Base-by-base conservation (phyloP, 1,140 invertebrate genomes). In the Drosophila kanapiae region DNA sequence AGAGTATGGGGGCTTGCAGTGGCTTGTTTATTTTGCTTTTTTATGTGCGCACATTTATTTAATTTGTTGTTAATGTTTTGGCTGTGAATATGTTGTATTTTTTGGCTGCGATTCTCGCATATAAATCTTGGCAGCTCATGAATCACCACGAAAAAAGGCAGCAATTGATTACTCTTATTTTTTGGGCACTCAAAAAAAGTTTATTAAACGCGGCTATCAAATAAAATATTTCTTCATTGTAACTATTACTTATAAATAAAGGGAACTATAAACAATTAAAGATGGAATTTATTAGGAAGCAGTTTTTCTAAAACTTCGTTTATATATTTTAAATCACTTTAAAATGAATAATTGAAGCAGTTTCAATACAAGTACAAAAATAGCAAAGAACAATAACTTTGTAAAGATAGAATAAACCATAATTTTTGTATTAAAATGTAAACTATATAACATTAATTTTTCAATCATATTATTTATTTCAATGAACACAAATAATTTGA, bases 21-120 rank as follows among this genome's bases (percentile, higher is more conserved):
- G 48, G 61, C 29, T 70, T 75, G 71, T 48, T 84, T 78, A 62
- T 78, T 65, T 64, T 33, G 10, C 23, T 54, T 74, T 64, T 75
- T 74, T 67, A 65, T 74, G 78, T 35, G 74, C 56, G 42, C 58
- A 84, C 78, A 84, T 84, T 75, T 67, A 63, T 81, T 78, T 75
- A 51, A 74, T 84, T 78, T 75, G 60, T 64, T 85, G 68, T 81
- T 80, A 74, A 67, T 85, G 77, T 42, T 69, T 76, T 65, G 53
- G 40, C 35, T 45, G 63, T 29, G 45, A 53, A n/a, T 51, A 31
- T 14, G 47, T 67, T 69, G 37, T 48, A n/a, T 37, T 69, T 68
- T 69, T 68, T 77, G 43, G 56, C 70, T 79, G 43, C 43, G 54
- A 60, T 65, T 63, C 51, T 63, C 51, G 51, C 63, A 65, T 45